Evolutionary conservation across 2,113 vertebrate genomes (phyloP).

Genomic region (Poecilia latipinna): DNA sequence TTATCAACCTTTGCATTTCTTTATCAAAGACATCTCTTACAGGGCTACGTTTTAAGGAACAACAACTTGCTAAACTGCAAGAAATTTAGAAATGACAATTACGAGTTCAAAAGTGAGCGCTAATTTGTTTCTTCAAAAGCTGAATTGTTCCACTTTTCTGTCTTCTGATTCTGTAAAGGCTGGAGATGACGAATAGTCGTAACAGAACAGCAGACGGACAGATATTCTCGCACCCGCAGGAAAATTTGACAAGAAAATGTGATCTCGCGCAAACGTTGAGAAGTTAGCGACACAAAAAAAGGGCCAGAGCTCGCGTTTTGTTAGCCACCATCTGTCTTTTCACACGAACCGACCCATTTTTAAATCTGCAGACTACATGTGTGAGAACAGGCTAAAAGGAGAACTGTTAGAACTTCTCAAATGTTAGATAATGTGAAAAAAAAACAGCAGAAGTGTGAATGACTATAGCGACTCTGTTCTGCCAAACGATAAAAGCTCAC

Average conservation of each 20-base stretch:
- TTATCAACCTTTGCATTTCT: background rate
- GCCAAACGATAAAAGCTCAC: too few species aligned
- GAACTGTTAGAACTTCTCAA: background rate
- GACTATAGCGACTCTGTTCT: too few species aligned
- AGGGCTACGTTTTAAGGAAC: background rate
- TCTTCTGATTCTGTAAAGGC: background rate
- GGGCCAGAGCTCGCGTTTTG: constrained; percentile 10
- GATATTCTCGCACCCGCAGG: background rate
- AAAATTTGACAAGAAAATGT: background rate
- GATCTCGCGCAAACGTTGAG: constrained; percentile 5
- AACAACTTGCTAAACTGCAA: too few species aligned
- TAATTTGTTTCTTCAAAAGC: background rate
- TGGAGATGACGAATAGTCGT: background rate
- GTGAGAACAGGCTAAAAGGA: background rate
- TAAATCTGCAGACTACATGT: background rate
- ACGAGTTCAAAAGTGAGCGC: background rate
- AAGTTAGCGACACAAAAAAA: background rate
- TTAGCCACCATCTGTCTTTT: constrained; percentile 9
- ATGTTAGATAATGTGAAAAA: background rate
- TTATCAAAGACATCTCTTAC: background rate
- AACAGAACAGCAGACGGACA: background rate
- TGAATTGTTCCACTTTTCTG: background rate
- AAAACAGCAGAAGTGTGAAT: background rate
- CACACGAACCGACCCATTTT: constrained; percentile 22
- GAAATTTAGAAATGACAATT: background rate